Evolutionary conservation across 2,888 invertebrate species (phyloP).

Genomic region (Ennomos erosarius): DNA sequence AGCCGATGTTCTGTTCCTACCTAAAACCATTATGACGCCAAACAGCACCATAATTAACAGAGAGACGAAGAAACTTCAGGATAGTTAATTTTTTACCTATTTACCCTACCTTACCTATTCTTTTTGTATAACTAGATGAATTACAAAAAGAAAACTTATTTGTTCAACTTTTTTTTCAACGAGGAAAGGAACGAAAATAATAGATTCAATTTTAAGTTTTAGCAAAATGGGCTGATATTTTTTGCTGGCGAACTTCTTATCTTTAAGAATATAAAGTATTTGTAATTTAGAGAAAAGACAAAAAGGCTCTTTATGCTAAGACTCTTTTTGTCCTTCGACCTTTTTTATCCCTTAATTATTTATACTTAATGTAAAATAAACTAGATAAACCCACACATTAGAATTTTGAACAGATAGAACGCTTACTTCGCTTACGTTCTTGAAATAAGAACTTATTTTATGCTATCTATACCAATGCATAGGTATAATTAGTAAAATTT

Average conservation of each 20-base stretch:
- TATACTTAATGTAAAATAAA: too few relatives aligned
- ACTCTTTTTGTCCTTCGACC: background rate
- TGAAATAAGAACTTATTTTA: too few relatives aligned
- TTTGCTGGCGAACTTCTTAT: conserved; percentile 16
- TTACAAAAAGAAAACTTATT: conserved; percentile 11
- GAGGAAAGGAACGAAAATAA: conserved; percentile 18
- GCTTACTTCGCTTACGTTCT: too few relatives aligned
- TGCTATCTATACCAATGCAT: too few relatives aligned
- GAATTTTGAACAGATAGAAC: too few relatives aligned
- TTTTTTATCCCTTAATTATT: conserved; percentile 7
- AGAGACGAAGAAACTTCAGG: conserved; percentile 7
- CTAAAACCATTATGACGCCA: conserved; percentile 36
- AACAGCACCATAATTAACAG: conserved; percentile 28
- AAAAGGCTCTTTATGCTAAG: background rate
- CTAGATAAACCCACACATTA: too few relatives aligned
- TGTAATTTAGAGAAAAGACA: conserved; percentile 26
- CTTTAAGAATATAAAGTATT: conserved; percentile 19
- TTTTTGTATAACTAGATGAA: conserved; percentile 13
- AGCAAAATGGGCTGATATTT: conserved; percentile 21
- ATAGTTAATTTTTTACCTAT: conserved; percentile 7
- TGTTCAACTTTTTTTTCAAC: conserved; percentile 10
- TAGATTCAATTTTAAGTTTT: conserved; percentile 29
- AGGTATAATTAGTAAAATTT: conserved; percentile 35
- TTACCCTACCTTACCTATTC: too few relatives aligned
- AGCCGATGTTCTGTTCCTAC: conserved; percentile 20